Conservation (phyloP, 2,113 vertebrate species). For the Ctenomys sociabilis region DNA sequence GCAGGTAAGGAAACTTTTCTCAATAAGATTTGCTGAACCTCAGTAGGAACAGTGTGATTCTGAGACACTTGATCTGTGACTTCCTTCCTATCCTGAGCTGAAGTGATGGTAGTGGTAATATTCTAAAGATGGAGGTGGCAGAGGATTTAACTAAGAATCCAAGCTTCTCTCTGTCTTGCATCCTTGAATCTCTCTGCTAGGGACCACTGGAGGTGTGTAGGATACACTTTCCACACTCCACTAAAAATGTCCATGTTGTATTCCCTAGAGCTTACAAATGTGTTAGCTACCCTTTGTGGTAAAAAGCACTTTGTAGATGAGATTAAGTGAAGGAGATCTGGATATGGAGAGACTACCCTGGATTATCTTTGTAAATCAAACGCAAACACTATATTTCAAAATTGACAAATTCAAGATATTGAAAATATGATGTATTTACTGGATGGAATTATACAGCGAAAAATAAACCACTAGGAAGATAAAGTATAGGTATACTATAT, state of each 20-base stretch:
- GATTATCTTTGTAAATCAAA: background rate
- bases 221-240: background rate
- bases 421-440: slow-evolving; percentile 13
- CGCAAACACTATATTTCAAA: background rate
- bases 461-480: background rate
- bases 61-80: background rate
- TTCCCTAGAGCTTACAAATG: background rate
- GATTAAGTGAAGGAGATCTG: background rate
- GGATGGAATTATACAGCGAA: background rate
- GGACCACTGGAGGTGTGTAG: background rate
- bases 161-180: background rate
- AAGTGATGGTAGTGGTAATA: background rate
- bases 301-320: background rate
- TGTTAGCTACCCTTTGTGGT: background rate
- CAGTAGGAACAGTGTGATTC: background rate
- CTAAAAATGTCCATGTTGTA: background rate
- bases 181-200: background rate
- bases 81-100: background rate
- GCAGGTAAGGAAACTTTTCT: background rate
- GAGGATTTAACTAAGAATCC: background rate
- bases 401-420: background rate
- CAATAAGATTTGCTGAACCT: background rate
- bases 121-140: background rate
- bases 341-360: background rate
- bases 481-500: background rate